Evolutionary conservation across 2,888 invertebrate genomes (phyloP), one percentile per base, ranked within the genome.

Genomic region (Matsumyia berberina): DNA sequence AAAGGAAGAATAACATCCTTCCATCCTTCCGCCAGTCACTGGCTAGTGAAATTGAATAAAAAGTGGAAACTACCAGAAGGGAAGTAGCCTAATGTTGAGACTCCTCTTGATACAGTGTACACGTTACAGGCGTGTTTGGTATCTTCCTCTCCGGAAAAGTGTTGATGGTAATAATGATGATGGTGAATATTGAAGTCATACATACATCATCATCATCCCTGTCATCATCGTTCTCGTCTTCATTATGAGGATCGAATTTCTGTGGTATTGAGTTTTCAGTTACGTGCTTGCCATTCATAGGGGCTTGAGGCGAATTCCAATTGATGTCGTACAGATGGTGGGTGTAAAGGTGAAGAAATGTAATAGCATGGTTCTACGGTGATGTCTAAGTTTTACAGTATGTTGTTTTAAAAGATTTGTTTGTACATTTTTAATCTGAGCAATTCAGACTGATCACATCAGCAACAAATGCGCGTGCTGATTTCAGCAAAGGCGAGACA

Each of bases 161-260:
- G 17, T 58, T 42, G 62, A 39, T 35, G 39, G 55, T 55, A 55
- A 33, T 55, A 55, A 33, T 42, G 37, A 31, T 76, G 67, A 58
- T 58, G 39, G 33, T 17, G 51, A 35, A 58, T 49, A 66, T 46
- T 46, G 39, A 66, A 76, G 29, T 42, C 42, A 35, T 64, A 53
- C 44, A 42, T 55, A n/a, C 67, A 44, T 1, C 42, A 31, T 44
- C 55, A 44, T 9, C 55, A 31, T 69, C 31, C 7, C 33, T 31
- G 17, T 42, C 67, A 2, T 53, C 11, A 11, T 66, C 24, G 19
- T 37, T 24, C 11, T 39, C 12, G 31, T 31, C 24, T 31, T 31
- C 17, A 39, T 9, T 53, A n/a, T 31, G 31, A n/a, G 29, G 53
- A 31, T 67, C 66, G 53, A 53, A 67, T 39, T 67, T 67, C 29